Evolutionary conservation across 2,797 vertebrate genomes (phyloP), one percentile per base, ranked within the genome.

Genomic region (Peromyscus eremicus): DNA sequence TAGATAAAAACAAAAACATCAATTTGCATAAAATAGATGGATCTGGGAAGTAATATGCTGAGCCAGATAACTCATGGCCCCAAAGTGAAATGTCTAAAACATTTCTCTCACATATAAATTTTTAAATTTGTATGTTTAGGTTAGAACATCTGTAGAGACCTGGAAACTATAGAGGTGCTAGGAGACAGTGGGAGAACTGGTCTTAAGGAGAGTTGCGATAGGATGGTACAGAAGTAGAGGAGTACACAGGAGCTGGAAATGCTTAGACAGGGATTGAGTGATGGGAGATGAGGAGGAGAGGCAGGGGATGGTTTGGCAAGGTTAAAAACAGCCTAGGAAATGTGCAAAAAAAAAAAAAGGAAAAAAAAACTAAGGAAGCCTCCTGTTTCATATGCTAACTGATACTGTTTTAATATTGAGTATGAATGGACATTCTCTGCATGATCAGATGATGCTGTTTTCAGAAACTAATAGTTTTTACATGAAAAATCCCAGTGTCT

Each of bases 161-260:
- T 34, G 5, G 14, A 34, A 68, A 13, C 10, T 23, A 23, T 8
- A 85, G 60, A 46, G 37, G 11, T 21, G 10, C 17, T 21, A 84
- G 19, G 40, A 43, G 37, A 34, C 17, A 43, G 1, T 32, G 7
- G 8, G 25, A 32, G 57, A 64, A 64, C 8, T 21, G 27, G 2
- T 27, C 4, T 43, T 32, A 5, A 19, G 10, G 5, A 27, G 16
- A 12, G 25, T 9, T 43, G 9, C 83, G 25, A 11, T 19, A 32
- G 8, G 2, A 29, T 10, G 37, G 0, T 17, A 43, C 0, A 7
- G 10, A 62, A 25, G 25, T 9, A 43, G 4, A 29, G 37, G 37
- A 40, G 7, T 43, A 19, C 19, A 17, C 12, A 29, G 37, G 37
- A 64, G 57, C 7, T 43, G 13, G 27, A 19, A 64, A 32, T 32